These are phyloP conservation scores for Chloroclystis v-ata DNA, from an alignment of 2,888 invertebrate genomes.

Conservation along the genomic window DNA sequence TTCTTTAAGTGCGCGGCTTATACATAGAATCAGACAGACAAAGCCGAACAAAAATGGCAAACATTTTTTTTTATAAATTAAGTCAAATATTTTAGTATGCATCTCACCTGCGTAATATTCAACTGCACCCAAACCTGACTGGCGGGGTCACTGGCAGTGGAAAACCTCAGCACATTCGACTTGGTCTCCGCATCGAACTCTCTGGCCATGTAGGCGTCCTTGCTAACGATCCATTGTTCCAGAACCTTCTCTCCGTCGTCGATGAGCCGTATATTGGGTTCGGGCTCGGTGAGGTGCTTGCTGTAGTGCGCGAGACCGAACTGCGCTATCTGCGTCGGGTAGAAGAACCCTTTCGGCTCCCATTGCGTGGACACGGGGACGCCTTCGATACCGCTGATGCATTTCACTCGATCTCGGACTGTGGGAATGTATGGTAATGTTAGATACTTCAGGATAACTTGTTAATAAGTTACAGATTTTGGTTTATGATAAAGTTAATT, in stretches of 20 bases:
- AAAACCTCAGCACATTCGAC: conserved; percentile 83
- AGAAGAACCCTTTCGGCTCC: conserved; percentile 96
- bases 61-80: no score
- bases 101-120: conserved; percentile 40
- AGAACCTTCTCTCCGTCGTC: conserved; percentile 86
- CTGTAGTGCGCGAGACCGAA: conserved; percentile 98
- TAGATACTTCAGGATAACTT: no score
- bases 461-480: no score
- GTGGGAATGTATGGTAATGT: neutral
- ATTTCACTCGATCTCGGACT: conserved; percentile 95
- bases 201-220: conserved; percentile 81
- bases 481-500: no score
- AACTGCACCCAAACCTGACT: conserved; percentile 83
- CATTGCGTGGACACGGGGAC: conserved; percentile 98
- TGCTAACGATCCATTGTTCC: conserved; percentile 86
- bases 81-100: no score
- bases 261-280: conserved; percentile 82
- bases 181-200: conserved; percentile 78
- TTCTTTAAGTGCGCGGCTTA: no score
- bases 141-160: conserved; percentile 82
- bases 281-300: conserved; percentile 92
- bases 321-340: conserved; percentile 99
- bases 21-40: no score
- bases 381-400: conserved; percentile 94
- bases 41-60: no score